Evolutionary conservation across 1,140 invertebrate species (phyloP).

Genomic region (Euglossa dilemma): DNA sequence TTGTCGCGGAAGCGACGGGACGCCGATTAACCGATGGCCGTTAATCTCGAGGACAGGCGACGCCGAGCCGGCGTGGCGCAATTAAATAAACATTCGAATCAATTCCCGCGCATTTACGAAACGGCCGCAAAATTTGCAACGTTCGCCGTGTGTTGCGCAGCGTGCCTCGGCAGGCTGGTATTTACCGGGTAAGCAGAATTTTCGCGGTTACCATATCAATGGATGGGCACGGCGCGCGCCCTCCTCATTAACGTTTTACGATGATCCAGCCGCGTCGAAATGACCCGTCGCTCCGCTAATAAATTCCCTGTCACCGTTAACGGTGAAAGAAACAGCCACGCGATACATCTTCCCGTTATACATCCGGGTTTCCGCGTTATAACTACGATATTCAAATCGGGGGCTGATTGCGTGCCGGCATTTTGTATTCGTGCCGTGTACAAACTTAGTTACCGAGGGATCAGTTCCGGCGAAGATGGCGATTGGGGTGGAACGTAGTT

Average conservation of each 20-base stretch:
- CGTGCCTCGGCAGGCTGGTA: conserved; percentile 10
- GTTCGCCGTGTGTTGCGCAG: background rate
- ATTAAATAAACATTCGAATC: conserved; percentile 51
- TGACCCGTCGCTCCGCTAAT: background rate
- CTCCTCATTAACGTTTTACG: conserved; percentile 62
- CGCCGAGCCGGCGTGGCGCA: background rate
- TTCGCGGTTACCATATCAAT: conserved; percentile 48
- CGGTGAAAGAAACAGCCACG: conserved; percentile 53
- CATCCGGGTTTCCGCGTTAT: conserved; percentile 7
- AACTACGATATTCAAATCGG: conserved; percentile 44
- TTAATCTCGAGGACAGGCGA: background rate
- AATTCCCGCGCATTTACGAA: conserved; percentile 45
- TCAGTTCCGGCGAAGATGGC: conserved; percentile 37
- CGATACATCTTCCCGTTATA: conserved; percentile 33
- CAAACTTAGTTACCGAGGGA: conserved; percentile 46
- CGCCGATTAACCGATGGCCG: background rate
- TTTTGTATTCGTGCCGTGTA: conserved; percentile 45
- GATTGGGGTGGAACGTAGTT: conserved; percentile 17
- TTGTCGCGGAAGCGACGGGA: background rate
- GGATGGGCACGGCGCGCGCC: conserved; percentile 42
- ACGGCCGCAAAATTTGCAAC: conserved; percentile 42
- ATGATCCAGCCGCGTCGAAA: conserved; percentile 54
- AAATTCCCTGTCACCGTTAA: conserved; percentile 46
- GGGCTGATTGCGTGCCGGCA: conserved; percentile 16
- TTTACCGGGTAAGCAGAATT: conserved; percentile 52